phyloP scores from a whole-genome alignment of 2,113 vertebrate genomes.

The Haliaeetus leucogaster region DNA sequence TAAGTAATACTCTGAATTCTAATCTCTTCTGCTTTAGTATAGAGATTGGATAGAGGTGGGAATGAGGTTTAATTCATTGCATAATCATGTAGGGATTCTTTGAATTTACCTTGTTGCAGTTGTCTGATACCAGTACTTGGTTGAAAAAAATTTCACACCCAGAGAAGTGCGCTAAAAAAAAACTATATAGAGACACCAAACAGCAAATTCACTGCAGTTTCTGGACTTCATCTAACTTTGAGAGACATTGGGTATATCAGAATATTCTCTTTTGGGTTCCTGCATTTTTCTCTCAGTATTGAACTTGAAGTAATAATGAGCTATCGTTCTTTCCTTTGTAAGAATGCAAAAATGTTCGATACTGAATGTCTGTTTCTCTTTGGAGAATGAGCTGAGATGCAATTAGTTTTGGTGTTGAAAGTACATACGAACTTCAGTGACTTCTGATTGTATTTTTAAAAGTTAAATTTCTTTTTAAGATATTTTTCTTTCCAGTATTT shows the following conservation, averaged over 20 bases:
- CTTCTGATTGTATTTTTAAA: slow-evolving; percentile 33
- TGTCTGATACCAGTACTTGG: neutral
- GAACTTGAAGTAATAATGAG: neutral
- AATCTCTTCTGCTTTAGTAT: slow-evolving; percentile 64
- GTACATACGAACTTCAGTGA: slow-evolving; percentile 7
- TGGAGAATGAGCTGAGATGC: slow-evolving; percentile 9
- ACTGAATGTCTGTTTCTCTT: neutral
- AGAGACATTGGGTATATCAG: neutral
- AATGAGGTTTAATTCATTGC: slow-evolving; percentile 2
- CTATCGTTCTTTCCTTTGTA: slow-evolving; percentile 39
- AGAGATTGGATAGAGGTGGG: neutral
- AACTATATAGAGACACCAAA: neutral
- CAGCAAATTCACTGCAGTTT: neutral
- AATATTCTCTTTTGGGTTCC: slow-evolving; percentile 41
- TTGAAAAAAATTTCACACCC: neutral
- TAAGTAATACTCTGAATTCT: slow-evolving; percentile 69
- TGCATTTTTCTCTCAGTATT: slow-evolving; percentile 9
- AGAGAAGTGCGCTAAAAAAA: neutral
- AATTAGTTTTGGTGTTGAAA: slow-evolving; percentile 21
- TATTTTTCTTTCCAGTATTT: neutral
- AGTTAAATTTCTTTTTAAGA: slow-evolving; percentile 14
- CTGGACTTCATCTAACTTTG: neutral
- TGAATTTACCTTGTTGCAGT: neutral
- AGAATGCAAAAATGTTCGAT: neutral
- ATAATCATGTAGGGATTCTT: slow-evolving; percentile 14